Conservation (phyloP, 2,797 vertebrate genomes). For the Yasuhikotakia modesta region DNA sequence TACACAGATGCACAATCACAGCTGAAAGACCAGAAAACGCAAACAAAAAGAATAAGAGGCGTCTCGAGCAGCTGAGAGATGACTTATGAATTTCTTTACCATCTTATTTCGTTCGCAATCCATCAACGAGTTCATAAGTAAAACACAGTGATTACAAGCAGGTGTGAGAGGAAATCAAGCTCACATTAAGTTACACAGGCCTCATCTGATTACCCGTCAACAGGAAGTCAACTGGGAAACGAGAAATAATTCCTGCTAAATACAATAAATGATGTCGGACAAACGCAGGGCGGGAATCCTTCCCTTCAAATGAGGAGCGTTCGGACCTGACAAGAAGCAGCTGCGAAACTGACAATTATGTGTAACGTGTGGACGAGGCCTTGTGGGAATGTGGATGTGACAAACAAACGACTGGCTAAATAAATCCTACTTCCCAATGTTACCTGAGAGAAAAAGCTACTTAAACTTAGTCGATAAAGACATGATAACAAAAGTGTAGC, state of each 20-base stretch:
- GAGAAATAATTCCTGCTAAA: constrained; percentile 47
- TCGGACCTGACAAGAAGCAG: constrained; percentile 34
- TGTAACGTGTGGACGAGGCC: constrained; percentile 16
- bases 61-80: constrained; percentile 42
- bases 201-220: constrained; percentile 29
- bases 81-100: constrained; percentile 46
- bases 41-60: constrained; percentile 15
- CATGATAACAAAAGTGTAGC: too few species aligned
- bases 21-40: neutral
- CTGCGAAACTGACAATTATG: constrained; percentile 40
- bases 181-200: neutral
- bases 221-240: constrained; percentile 20
- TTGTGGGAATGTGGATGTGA: constrained; percentile 1
- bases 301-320: constrained; percentile 39
- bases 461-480: neutral
- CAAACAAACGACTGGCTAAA: neutral
- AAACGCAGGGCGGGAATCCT: constrained; percentile 28
- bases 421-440: neutral
- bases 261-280: constrained; percentile 37
- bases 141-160: constrained; percentile 27
- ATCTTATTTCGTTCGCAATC: constrained; percentile 40
- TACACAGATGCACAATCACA: neutral
- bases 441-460: neutral
- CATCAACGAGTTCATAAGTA: constrained; percentile 26
- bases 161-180: constrained; percentile 24